phyloP scores from a whole-genome alignment of 2,797 vertebrate genomes.

The Lophotriccus pileatus region DNA sequence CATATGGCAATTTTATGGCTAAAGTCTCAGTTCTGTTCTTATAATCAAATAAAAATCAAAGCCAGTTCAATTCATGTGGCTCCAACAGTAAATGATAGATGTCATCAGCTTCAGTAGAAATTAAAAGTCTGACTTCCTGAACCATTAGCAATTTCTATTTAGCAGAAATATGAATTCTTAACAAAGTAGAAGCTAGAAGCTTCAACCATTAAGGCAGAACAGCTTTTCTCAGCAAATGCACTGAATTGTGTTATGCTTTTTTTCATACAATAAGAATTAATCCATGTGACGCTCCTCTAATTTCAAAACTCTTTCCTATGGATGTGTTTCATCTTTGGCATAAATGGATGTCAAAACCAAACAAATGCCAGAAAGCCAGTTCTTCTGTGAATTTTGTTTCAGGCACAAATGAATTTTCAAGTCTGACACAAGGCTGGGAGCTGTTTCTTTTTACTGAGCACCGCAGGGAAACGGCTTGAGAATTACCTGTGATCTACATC shows the following conservation, averaged over 20 bases:
- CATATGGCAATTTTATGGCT: background rate
- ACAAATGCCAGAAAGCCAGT: background rate
- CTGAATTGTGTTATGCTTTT: rapidly evolving
- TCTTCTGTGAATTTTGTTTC: background rate
- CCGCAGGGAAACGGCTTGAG: background rate
- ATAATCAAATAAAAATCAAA: background rate
- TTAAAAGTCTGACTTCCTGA: background rate
- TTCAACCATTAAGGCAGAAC: background rate
- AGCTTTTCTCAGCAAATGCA: background rate
- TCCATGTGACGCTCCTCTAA: background rate
- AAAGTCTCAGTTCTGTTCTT: background rate
- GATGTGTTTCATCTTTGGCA: background rate
- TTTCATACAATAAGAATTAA: background rate
- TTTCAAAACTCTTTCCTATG: background rate
- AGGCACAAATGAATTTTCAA: background rate
- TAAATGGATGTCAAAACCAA: background rate
- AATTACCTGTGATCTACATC: slow-evolving; percentile 93
- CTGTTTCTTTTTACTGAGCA: background rate
- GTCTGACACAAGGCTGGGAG: background rate
- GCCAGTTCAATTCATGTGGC: background rate
- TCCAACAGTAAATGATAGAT: background rate
- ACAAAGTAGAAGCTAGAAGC: background rate
- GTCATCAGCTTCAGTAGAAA: background rate
- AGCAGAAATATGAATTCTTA: background rate
- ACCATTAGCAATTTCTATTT: background rate